phyloP scores from a whole-genome alignment of 2,888 invertebrate species.

The Dasypolia templi region DNA sequence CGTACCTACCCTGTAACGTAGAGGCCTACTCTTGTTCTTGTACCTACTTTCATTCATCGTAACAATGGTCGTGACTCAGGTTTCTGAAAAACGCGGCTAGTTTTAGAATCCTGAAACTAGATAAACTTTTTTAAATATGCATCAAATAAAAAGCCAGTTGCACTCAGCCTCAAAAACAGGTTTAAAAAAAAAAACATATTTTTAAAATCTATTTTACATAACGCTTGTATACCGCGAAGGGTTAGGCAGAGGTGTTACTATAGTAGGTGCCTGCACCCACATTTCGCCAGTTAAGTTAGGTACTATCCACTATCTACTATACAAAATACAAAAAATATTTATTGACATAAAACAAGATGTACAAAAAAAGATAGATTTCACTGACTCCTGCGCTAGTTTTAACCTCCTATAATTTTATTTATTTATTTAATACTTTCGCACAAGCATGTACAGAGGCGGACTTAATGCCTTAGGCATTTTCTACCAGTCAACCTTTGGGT shows the following conservation, averaged over 20 bases:
- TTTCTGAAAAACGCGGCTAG: neutral
- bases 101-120: neutral
- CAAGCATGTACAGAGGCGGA: too few relatives aligned
- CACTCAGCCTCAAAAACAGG: neutral
- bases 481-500: too few relatives aligned
- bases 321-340: too few relatives aligned
- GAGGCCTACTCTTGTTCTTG: neutral
- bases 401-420: too few relatives aligned
- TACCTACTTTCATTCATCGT: neutral
- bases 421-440: too few relatives aligned
- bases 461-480: too few relatives aligned
- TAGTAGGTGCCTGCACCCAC: too few relatives aligned
- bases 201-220: too few relatives aligned
- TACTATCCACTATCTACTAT: too few relatives aligned
- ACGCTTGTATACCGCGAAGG: neutral
- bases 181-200: neutral
- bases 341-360: too few relatives aligned
- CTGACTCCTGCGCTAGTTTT: too few relatives aligned
- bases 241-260: neutral
- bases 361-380: too few relatives aligned
- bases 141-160: neutral
- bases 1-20: constrained; percentile 5
- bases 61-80: constrained; percentile 6
- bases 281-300: neutral
- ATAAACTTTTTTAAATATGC: neutral